Conservation (phyloP, 2,888 invertebrate species). For the Bruchidius siliquastri region DNA sequence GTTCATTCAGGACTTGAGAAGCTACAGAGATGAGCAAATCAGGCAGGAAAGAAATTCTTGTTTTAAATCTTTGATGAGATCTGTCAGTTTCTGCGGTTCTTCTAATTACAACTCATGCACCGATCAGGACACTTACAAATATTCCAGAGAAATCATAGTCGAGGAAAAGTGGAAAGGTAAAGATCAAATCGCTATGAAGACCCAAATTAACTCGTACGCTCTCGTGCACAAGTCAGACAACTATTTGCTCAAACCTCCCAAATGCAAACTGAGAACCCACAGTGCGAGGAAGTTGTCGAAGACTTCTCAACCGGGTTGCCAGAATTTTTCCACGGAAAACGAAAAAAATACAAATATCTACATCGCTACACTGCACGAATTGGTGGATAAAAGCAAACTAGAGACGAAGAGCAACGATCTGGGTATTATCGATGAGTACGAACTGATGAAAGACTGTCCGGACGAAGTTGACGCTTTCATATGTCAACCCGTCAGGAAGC, state of each 20-base stretch:
- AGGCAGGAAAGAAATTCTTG: neutral
- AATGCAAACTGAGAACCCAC: neutral
- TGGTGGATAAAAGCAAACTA: neutral
- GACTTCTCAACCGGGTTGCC: neutral
- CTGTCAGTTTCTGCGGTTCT: neutral
- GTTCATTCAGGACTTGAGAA: constrained; percentile 12
- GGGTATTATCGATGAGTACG: constrained; percentile 18
- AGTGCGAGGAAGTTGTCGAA: neutral
- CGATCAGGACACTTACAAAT: neutral
- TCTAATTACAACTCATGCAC: neutral
- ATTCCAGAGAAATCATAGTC: neutral
- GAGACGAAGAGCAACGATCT: neutral
- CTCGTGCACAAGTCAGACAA: neutral
- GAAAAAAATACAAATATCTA: constrained; percentile 1
- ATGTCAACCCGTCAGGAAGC: constrained; percentile 7
- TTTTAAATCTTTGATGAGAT: neutral
- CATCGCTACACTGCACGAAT: neutral
- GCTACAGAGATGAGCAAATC: constrained; percentile 4
- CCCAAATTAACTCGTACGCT: neutral
- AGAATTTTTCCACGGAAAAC: neutral
- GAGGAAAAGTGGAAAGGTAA: neutral
- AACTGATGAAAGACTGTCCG: constrained; percentile 27
- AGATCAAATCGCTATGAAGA: neutral
- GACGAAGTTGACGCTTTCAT: constrained; percentile 13
- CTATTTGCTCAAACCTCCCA: neutral